Conservation (phyloP, 2,113 vertebrate species). For the Marmota flaviventris region DNA sequence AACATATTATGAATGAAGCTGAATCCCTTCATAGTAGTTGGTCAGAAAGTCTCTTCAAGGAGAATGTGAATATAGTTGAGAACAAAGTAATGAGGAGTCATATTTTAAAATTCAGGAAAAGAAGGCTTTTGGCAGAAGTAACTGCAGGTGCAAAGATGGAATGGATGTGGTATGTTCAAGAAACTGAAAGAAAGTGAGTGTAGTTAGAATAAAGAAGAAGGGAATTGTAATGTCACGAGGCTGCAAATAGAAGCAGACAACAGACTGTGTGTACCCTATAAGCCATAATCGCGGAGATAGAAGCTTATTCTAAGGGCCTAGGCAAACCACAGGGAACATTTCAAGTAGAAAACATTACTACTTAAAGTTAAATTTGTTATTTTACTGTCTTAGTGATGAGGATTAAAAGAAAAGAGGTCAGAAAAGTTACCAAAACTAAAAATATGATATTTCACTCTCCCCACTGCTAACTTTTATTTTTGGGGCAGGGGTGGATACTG, state of each 20-base stretch:
- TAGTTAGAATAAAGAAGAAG: not conserved
- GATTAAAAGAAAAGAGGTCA: not conserved
- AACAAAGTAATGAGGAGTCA: not conserved
- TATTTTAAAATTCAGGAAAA: not conserved
- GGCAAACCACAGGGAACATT: not conserved
- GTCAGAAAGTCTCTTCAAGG: not conserved
- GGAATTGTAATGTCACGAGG: not conserved
- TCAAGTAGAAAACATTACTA: not conserved
- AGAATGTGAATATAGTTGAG: not conserved
- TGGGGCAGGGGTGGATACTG: no score
- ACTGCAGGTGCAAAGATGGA: not conserved
- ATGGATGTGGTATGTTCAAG: not conserved
- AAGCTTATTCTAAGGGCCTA: not conserved
- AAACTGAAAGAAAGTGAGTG: not conserved
- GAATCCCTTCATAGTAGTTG: not conserved
- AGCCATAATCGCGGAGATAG: not conserved
- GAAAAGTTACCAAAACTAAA: not conserved
- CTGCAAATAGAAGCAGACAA: not conserved
- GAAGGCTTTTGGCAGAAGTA: not conserved
- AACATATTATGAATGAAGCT: not conserved
- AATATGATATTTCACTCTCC: not conserved
- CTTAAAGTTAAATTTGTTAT: not conserved
- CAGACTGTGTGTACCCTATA: not conserved
- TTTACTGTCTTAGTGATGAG: not conserved
- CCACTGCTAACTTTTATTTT: not conserved